These are phyloP conservation scores for Perca flavescens DNA, from an alignment of 2,113 vertebrate genomes.

Conservation along the genomic window DNA sequence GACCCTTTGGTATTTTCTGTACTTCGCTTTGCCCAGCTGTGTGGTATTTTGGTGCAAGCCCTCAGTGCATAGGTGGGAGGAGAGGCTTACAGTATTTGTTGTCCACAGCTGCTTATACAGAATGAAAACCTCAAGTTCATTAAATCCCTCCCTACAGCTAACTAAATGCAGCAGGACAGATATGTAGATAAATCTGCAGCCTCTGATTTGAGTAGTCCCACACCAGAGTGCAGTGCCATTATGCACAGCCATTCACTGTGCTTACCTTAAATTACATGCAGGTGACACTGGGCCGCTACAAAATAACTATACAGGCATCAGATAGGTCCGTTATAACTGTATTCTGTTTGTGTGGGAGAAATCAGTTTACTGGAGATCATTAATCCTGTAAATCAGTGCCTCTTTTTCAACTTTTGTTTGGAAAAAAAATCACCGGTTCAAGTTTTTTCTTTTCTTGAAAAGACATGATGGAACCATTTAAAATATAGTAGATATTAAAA, in stretches of 20 bases:
- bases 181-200: constrained; percentile 1
- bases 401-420: not conserved
- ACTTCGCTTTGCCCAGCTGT: too few relatives aligned
- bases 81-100: not conserved
- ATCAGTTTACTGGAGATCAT: not conserved
- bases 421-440: not conserved
- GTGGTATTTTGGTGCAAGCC: too few relatives aligned
- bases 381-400: not conserved
- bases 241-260: not conserved
- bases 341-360: not conserved
- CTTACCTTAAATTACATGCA: not conserved
- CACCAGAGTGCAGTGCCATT: not conserved
- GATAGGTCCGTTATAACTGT: not conserved
- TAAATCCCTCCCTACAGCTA: constrained; percentile 9
- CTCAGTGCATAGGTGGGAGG: too few relatives aligned
- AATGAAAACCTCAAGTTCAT: not conserved
- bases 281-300: not conserved
- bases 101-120: too few relatives aligned
- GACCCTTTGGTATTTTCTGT: too few relatives aligned
- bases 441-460: too few relatives aligned
- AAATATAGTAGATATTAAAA: not conserved
- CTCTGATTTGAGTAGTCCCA: not conserved
- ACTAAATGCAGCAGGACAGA: constrained; percentile 1
- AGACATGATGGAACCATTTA: not conserved
- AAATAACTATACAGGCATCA: not conserved